Evolutionary conservation across 2,797 vertebrate genomes (phyloP).

Genomic region (Peromyscus aztecus): DNA sequence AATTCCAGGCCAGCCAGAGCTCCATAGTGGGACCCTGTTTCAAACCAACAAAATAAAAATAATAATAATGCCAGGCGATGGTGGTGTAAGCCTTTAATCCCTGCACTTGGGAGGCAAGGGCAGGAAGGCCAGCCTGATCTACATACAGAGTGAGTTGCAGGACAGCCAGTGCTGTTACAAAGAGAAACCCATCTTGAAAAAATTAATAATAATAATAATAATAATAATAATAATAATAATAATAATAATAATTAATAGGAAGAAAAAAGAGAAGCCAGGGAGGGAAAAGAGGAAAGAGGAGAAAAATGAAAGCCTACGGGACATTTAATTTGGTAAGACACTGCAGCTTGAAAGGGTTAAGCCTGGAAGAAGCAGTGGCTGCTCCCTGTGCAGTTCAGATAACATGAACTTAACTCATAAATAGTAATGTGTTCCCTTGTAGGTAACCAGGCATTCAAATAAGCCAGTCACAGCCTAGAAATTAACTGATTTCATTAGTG

Average conservation of each 20-base stretch:
- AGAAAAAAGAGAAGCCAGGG: background rate
- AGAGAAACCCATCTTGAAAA: background rate
- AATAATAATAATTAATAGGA: background rate
- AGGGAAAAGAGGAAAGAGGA: background rate
- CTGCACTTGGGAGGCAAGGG: background rate
- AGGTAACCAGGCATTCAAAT: background rate
- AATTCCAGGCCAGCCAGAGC: background rate
- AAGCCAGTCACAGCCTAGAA: constrained; percentile 38
- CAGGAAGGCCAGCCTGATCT: background rate
- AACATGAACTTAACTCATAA: constrained; percentile 3
- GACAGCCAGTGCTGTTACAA: background rate
- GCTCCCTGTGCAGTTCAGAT: background rate
- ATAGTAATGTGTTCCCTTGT: background rate
- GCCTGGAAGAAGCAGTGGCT: background rate
- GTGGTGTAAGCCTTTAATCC: background rate
- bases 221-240: too few relatives aligned
- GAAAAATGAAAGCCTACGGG: background rate
- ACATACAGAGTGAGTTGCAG: background rate
- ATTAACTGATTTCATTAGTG: background rate
- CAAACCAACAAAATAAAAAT: background rate
- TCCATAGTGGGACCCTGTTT: background rate
- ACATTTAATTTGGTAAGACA: constrained; percentile 25
- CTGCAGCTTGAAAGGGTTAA: constrained; percentile 4
- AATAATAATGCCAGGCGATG: background rate
- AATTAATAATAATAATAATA: background rate